A percentile compares a stretch with the other conserved stretches of the same genome.
Evolutionary conservation across 2,888 invertebrate genomes (phyloP).

Genomic region (Drosophila imparisetae): DNA sequence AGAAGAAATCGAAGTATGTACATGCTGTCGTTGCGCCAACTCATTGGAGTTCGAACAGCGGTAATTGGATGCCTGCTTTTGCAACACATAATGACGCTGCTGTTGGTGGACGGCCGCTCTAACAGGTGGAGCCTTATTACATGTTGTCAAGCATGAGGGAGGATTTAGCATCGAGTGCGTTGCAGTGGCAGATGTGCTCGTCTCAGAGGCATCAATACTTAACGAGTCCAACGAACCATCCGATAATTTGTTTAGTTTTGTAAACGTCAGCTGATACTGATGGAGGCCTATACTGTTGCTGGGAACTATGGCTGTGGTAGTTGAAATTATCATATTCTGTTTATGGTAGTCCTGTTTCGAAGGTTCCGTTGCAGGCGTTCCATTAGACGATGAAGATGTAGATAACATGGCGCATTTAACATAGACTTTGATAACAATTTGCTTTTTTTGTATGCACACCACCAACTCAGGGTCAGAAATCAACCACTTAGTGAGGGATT

Average conservation of each 20-base stretch:
- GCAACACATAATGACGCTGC: slow-evolving; percentile 32
- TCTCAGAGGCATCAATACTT: slow-evolving; percentile 10
- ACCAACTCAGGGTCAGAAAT: not conserved
- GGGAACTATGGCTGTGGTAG: slow-evolving; percentile 15
- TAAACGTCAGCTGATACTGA: slow-evolving; percentile 4
- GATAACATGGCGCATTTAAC: slow-evolving; percentile 5
- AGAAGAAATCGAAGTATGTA: slow-evolving; percentile 37
- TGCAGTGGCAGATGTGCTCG: slow-evolving; percentile 11
- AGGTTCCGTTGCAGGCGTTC: slow-evolving; percentile 1
- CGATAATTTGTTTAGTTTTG: slow-evolving; percentile 23
- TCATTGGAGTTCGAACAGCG: slow-evolving; percentile 19
- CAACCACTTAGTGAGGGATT: not conserved
- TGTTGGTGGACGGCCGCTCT: slow-evolving; percentile 63
- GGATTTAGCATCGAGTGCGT: slow-evolving; percentile 10
- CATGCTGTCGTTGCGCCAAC: slow-evolving; percentile 30
- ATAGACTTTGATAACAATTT: slow-evolving; percentile 2
- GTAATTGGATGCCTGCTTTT: slow-evolving; percentile 32
- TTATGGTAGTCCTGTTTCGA: slow-evolving; percentile 5
- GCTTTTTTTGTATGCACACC: not conserved
- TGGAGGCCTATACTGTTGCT: not conserved
- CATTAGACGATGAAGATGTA: not conserved
- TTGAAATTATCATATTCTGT: slow-evolving; percentile 17
- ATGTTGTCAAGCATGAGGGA: slow-evolving; percentile 45
- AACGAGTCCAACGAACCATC: slow-evolving; percentile 13
- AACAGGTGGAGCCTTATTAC: slow-evolving; percentile 40